These are phyloP conservation scores for Leptodactylus fallax DNA, from an alignment of 2,797 vertebrate species.

Conservation along the genomic window DNA sequence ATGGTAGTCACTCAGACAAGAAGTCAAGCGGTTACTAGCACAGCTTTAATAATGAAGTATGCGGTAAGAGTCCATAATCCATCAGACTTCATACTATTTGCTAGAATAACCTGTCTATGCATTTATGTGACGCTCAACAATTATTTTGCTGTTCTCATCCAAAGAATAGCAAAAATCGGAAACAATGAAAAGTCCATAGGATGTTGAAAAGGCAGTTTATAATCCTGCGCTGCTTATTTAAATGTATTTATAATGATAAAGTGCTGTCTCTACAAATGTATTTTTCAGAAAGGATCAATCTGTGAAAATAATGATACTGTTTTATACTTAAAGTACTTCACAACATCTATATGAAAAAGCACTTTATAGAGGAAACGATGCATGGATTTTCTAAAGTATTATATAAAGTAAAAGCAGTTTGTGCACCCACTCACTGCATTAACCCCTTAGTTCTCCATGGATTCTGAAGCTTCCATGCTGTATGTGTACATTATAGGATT, in stretches of 20 bases:
- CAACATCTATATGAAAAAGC: conserved; percentile 40
- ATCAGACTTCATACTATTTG: not conserved
- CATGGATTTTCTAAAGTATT: conserved; percentile 15
- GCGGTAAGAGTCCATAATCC: not conserved
- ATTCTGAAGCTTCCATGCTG: not conserved
- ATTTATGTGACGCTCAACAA: not conserved
- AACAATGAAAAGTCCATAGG: not conserved
- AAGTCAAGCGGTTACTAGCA: not conserved
- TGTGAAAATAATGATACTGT: conserved; percentile 40
- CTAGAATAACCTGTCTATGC: not conserved
- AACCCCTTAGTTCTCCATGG: not conserved
- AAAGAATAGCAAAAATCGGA: not conserved
- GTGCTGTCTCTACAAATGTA: conserved; percentile 32
- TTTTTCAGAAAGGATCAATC: conserved; percentile 31
- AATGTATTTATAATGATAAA: conserved; percentile 37
- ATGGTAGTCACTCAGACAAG: not conserved
- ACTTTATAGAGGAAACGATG: conserved; percentile 46
- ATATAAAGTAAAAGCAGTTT: conserved; percentile 30
- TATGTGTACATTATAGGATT: not conserved
- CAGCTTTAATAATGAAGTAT: not conserved
- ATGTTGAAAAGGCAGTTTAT: conserved; percentile 26
- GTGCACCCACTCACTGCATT: conserved; percentile 14
- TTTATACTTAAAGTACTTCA: conserved; percentile 34
- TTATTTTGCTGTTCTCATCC: not conserved
- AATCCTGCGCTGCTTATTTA: conserved; percentile 19